Conservation (phyloP, 2,888 invertebrate genomes). For the Oscheius myriophilus region DNA sequence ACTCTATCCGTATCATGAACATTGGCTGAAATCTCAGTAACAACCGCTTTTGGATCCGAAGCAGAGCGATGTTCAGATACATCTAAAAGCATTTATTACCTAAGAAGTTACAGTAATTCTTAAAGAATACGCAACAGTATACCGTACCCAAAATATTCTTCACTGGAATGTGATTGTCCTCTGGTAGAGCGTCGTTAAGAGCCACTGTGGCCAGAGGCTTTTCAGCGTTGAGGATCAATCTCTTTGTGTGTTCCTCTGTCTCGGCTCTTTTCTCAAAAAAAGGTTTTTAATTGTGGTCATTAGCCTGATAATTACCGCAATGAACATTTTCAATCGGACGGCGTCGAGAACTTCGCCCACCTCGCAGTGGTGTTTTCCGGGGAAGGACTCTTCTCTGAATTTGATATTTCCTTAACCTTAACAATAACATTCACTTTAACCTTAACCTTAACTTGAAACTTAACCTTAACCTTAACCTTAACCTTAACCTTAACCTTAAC, state of each 20-base stretch:
- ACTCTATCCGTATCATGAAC: slow-evolving; percentile 52
- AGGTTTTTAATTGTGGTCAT: not conserved
- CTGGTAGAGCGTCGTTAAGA: slow-evolving; percentile 36
- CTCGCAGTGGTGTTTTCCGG: slow-evolving; percentile 41
- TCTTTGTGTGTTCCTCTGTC: slow-evolving; percentile 60
- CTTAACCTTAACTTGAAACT: too few relatives aligned
- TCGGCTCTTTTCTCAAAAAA: slow-evolving; percentile 60
- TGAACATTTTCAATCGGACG: slow-evolving; percentile 18
- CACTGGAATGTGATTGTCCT: slow-evolving; percentile 18
- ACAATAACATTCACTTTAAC: too few relatives aligned
- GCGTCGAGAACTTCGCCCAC: slow-evolving; percentile 36
- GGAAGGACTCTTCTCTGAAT: slow-evolving; percentile 35
- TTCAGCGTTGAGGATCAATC: slow-evolving; percentile 48
- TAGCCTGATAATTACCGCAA: slow-evolving; percentile 19
- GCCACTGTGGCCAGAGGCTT: slow-evolving; percentile 43
- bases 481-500: too few relatives aligned
- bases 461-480: too few relatives aligned
- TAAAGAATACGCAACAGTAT: not conserved
- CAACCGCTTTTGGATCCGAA: slow-evolving; percentile 33
- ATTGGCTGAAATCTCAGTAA: slow-evolving; percentile 44
- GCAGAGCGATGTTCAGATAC: slow-evolving; percentile 42
- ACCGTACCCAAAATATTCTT: slow-evolving; percentile 27
- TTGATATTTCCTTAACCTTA: slow-evolving; percentile 25
- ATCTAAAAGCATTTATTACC: slow-evolving; percentile 35
- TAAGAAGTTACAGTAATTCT: not conserved